Base-by-base conservation (phyloP, 2,888 invertebrate genomes). In the Eretmocerus hayati region DNA sequence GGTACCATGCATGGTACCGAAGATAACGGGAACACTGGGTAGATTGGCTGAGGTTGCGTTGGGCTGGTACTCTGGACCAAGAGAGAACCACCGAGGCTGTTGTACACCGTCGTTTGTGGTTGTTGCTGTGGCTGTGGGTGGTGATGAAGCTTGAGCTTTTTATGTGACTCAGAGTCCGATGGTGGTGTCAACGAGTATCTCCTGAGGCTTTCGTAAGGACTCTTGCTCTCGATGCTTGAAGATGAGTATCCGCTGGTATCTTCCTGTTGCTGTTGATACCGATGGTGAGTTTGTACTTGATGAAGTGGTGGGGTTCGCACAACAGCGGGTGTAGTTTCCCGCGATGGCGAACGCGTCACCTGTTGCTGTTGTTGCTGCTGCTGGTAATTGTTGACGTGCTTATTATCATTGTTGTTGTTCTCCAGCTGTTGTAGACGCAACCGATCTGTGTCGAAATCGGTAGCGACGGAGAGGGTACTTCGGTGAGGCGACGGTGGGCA, bases 151-250 rank as follows among this genome's bases (percentile, higher is more conserved):
- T n/a, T n/a, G n/a, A n/a, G n/a, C n/a, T n/a, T n/a, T n/a, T n/a
- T n/a, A n/a, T n/a, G 6, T 4, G 4, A 18, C 15, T 65, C 62
- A 1, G 54, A 41, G n/a, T 66, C 64, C 1, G 64, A 67, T 0
- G 66, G 64, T 4, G 67, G 66, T 1, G 67, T 67, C 19, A 66
- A 58, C 59, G 65, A 59, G 20, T 56, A 63, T 2, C 57, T 56
- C 5, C 63, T 52, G 9, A 41, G 57, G 38, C 59, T 59, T 23
- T 59, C 6, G 15, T 5, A 59, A 1, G 65, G 60, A 52, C 59
- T 65, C 31, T 62, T 62, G 3, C 53, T 48, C n/a, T 61, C 61
- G 1, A 38, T 38, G 13, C 53, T 55, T 0, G 53, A 15, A 3
- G 48, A 38, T 1, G 43, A 33, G 9, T 23, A 42, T 5, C 15